These are phyloP conservation scores for Aphrophora alni DNA, from an alignment of 2,888 invertebrate species.

Conservation along the genomic window DNA sequence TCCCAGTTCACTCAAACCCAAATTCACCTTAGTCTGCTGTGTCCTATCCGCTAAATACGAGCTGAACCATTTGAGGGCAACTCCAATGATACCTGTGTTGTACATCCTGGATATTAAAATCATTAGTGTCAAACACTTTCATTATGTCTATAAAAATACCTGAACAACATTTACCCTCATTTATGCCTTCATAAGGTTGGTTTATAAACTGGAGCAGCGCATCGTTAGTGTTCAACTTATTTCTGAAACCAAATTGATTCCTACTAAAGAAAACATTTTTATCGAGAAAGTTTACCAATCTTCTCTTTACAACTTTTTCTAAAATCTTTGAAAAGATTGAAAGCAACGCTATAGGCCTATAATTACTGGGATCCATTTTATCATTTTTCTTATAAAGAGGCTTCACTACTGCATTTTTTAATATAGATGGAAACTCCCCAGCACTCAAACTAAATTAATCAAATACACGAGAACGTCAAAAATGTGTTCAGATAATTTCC, in stretches of 20 bases:
- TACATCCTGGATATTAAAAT: background rate
- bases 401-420: background rate
- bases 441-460: too few relatives aligned
- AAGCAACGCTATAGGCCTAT: constrained; percentile 3
- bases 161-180: background rate
- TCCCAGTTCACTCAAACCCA: too few relatives aligned
- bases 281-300: background rate
- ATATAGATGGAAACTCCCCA: too few relatives aligned
- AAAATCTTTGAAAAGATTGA: background rate
- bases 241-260: constrained; percentile 11
- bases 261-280: background rate
- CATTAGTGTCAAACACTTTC: constrained; percentile 6
- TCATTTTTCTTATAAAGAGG: background rate
- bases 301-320: background rate
- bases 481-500: too few relatives aligned
- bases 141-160: constrained; percentile 14
- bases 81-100: too few relatives aligned
- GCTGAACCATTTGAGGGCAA: too few relatives aligned
- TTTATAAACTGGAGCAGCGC: background rate
- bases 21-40: too few relatives aligned
- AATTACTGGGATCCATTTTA: background rate
- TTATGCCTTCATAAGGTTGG: background rate
- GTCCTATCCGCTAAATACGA: too few relatives aligned
- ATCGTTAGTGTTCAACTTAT: background rate
- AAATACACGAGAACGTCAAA: too few relatives aligned